phyloP scores from a whole-genome alignment of 1,140 invertebrate species.

The Pararge aegeria region DNA sequence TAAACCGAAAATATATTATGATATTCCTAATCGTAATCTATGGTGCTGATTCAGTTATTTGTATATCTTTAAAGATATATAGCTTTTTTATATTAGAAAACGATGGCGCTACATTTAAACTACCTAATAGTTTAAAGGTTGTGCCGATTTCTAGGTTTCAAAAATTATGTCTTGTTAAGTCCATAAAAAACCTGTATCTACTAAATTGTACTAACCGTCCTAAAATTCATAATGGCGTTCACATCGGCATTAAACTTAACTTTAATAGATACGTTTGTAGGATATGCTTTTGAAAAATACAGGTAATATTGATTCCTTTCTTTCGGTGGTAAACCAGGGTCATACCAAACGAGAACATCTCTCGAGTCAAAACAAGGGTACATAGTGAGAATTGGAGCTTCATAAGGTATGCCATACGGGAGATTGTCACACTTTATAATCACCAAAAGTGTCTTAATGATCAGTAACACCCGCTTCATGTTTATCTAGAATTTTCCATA shows the following conservation, averaged over 20 bases:
- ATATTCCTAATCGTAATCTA: no score
- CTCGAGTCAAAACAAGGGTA: conserved; percentile 39
- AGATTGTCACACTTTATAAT: neutral
- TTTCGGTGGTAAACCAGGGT: conserved; percentile 36
- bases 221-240: neutral
- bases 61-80: no score
- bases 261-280: conserved; percentile 7
- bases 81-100: no score
- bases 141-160: no score
- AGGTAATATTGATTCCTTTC: conserved; percentile 42
- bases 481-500: neutral
- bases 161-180: no score
- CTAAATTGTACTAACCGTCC: neutral
- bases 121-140: no score
- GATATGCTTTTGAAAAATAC: neutral
- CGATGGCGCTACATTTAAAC: no score
- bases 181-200: no score
- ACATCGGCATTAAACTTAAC: conserved; percentile 38
- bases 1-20: no score
- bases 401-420: conserved; percentile 9
- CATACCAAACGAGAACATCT: conserved; percentile 33
- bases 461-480: neutral
- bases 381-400: conserved; percentile 36
- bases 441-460: neutral
- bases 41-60: no score